Evolutionary conservation across 2,797 vertebrate genomes (phyloP).

Genomic region (Acanthurus leucopareius): DNA sequence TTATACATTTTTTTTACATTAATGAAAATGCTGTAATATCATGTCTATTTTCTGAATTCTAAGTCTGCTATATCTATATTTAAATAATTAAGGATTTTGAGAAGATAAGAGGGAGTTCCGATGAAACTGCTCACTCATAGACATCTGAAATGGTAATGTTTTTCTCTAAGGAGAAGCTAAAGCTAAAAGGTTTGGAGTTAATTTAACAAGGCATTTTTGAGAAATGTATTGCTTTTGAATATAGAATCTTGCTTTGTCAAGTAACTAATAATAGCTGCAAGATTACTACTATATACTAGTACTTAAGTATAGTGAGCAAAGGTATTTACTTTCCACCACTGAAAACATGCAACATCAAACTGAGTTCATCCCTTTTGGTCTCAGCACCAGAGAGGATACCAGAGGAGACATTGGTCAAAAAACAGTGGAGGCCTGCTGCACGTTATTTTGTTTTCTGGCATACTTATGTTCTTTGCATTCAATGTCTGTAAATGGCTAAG

Average conservation of each 20-base stretch:
- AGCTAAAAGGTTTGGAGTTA: not conserved
- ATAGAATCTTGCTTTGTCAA: not conserved
- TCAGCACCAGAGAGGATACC: too few relatives aligned
- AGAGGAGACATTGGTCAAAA: not conserved
- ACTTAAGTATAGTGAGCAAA: not conserved
- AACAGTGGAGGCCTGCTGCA: not conserved
- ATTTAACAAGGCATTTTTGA: not conserved
- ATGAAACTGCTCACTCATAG: not conserved
- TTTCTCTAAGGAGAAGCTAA: not conserved
- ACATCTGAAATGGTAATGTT: not conserved
- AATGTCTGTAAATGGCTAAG: constrained; percentile 23
- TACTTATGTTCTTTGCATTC: constrained; percentile 8
- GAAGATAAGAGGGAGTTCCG: not conserved
- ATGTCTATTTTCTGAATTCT: too few relatives aligned
- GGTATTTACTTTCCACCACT: not conserved
- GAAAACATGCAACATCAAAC: not conserved
- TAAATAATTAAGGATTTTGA: not conserved
- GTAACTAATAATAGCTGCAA: not conserved
- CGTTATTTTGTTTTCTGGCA: not conserved
- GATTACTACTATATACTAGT: too few relatives aligned
- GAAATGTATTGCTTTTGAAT: not conserved
- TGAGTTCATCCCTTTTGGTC: not conserved
- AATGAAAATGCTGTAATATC: too few relatives aligned
- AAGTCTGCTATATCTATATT: too few relatives aligned
- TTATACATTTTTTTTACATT: too few relatives aligned